Percentiles rank a stretch among this genome's conserved stretches.
phyloP scores from a whole-genome alignment of 2,888 invertebrate genomes.

The Polydrusus pterygomalis region DNA sequence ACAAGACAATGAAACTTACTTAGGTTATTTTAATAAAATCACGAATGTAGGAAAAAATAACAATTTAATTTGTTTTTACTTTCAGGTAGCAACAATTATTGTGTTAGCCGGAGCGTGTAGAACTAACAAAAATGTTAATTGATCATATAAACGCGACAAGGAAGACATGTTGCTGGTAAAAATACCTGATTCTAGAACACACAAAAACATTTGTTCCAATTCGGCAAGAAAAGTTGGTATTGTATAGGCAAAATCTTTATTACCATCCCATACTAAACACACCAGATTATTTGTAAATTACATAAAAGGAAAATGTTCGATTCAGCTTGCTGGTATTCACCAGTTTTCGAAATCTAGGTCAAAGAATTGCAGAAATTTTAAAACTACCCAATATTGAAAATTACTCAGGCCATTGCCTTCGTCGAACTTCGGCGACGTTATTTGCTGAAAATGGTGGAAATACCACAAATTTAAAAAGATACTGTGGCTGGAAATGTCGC shows the following conservation, averaged over 20 bases:
- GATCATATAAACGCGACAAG: too few species aligned
- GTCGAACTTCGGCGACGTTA: slow-evolving; percentile 38
- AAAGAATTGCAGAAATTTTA: slow-evolving; percentile 1
- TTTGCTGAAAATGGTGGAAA: slow-evolving; percentile 37
- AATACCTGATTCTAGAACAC: slow-evolving; percentile 10
- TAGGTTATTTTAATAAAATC: too few species aligned
- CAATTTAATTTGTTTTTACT: too few species aligned
- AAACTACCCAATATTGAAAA: slow-evolving; percentile 25
- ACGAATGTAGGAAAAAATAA: too few species aligned
- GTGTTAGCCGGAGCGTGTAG: too few species aligned
- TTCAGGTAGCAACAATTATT: too few species aligned
- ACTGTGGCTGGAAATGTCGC: slow-evolving; percentile 19
- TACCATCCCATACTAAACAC: slow-evolving; percentile 20
- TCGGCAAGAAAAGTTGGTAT: slow-evolving; percentile 11
- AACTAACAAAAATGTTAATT: too few species aligned
- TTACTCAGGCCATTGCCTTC: slow-evolving; percentile 35
- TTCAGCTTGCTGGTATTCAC: too few species aligned
- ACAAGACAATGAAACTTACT: too few species aligned
- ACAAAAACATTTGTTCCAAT: neutral
- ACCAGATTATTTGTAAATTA: too few species aligned
- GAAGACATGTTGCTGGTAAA: neutral
- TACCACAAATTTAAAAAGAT: slow-evolving; percentile 36
- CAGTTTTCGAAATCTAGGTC: too few species aligned
- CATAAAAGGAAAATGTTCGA: too few species aligned
- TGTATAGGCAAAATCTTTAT: slow-evolving; percentile 9